Percentiles rank a stretch among this genome's conserved stretches.
phyloP scores from a whole-genome alignment of 2,888 invertebrate genomes.

The Ochropleura plecta region DNA sequence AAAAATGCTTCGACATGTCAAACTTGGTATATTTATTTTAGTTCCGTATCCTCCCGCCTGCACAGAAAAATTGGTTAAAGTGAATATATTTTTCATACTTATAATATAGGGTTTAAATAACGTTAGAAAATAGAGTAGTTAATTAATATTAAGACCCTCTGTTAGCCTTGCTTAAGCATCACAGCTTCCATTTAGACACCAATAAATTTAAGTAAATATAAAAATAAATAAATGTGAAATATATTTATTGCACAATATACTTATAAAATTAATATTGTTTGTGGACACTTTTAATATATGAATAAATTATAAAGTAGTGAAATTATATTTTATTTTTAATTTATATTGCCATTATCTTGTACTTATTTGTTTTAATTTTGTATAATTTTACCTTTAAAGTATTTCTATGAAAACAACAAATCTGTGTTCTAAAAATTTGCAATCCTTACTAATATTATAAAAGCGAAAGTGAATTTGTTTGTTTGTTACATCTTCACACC shows the following conservation, averaged over 20 bases:
- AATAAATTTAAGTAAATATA: conserved; percentile 22
- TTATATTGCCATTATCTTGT: conserved; percentile 19
- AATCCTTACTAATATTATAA: too few relatives aligned
- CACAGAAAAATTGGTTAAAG: too few relatives aligned
- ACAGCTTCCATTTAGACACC: conserved; percentile 48
- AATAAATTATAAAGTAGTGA: background rate
- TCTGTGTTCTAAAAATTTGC: too few relatives aligned
- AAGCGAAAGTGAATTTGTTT: too few relatives aligned
- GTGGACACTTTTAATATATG: conserved; percentile 18
- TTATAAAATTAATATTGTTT: conserved; percentile 6
- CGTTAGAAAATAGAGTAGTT: background rate
- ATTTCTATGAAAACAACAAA: background rate
- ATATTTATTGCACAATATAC: conserved; percentile 46
- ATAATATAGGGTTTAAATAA: background rate
- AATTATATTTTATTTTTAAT: conserved; percentile 19
- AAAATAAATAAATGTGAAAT: conserved; percentile 29
- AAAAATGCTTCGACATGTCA: too few relatives aligned
- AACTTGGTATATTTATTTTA: too few relatives aligned
- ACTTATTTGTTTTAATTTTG: background rate
- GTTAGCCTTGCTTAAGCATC: conserved; percentile 21
- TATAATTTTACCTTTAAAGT: background rate
- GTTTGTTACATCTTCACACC: too few relatives aligned
- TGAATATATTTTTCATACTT: background rate
- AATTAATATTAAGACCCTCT: conserved; percentile 35
- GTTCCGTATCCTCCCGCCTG: too few relatives aligned